phyloP scores from a whole-genome alignment of 2,797 vertebrate species.

The Synanceia verrucosa region DNA sequence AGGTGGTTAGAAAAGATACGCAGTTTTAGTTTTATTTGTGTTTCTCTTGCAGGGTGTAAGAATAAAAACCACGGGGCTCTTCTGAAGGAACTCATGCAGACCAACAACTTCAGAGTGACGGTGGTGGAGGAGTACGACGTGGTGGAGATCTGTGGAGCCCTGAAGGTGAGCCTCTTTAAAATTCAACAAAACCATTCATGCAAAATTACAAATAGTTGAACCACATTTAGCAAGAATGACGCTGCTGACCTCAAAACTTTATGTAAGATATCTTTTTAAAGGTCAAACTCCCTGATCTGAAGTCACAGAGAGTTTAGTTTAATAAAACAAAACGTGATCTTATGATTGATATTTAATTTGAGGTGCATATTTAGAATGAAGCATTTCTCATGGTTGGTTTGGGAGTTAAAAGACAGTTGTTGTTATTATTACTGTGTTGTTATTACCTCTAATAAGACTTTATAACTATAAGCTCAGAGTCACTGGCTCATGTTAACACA shows the following conservation, averaged over 20 bases:
- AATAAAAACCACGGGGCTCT: conserved; percentile 84
- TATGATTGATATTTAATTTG: background rate
- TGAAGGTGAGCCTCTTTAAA: conserved; percentile 90
- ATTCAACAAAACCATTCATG: background rate
- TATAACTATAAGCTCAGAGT: too few species aligned
- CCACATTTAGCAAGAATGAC: background rate
- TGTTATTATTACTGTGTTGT: too few species aligned
- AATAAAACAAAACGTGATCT: too few species aligned
- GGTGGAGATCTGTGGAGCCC: conserved; percentile 97
- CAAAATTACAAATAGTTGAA: background rate
- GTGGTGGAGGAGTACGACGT: conserved; percentile 94
- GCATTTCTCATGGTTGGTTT: background rate
- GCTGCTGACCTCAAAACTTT: background rate
- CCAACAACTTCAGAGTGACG: conserved; percentile 90
- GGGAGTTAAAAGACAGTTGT: background rate
- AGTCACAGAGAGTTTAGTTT: too few species aligned
- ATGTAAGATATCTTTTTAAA: background rate
- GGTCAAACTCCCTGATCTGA: conserved; percentile 2
- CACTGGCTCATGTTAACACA: too few species aligned
- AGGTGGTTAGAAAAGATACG: background rate
- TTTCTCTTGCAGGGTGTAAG: conserved; percentile 86
- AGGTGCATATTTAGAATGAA: background rate
- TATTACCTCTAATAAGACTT: too few species aligned
- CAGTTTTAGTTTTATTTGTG: background rate
- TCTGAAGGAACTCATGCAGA: conserved; percentile 96